These are phyloP conservation scores for Drosophila leontia DNA, from an alignment of 1,140 invertebrate species.

Conservation along the genomic window DNA sequence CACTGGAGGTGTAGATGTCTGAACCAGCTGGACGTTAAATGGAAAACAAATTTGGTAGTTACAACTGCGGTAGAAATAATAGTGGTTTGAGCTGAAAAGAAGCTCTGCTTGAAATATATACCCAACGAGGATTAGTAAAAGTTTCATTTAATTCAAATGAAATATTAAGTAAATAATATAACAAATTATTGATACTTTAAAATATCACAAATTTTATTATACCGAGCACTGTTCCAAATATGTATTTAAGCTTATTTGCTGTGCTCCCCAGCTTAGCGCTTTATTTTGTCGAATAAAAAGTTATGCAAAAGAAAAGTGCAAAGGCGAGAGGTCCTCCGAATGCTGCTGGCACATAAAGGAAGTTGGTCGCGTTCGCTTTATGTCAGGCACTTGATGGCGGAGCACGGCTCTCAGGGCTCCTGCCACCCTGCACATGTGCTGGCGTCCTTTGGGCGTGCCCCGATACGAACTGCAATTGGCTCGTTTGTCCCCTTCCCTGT, in stretches of 20 bases:
- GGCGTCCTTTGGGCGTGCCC: slow-evolving; percentile 30
- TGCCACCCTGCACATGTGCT: slow-evolving; percentile 36
- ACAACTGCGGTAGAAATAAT: slow-evolving; percentile 4
- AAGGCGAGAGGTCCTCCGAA: slow-evolving; percentile 19
- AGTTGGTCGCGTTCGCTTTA: slow-evolving; percentile 49
- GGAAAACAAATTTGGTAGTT: slow-evolving; percentile 37
- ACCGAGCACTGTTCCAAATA: not conserved
- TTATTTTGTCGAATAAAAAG: slow-evolving; percentile 21
- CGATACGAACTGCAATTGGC: slow-evolving; percentile 13
- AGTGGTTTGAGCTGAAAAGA: not conserved
- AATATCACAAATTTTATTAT: not conserved
- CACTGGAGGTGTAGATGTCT: slow-evolving; percentile 15
- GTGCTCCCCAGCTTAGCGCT: slow-evolving; percentile 13
- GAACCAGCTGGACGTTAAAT: slow-evolving; percentile 40
- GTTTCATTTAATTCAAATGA: not conserved
- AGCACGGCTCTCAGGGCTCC: slow-evolving; percentile 20
- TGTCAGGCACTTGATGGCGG: slow-evolving; percentile 34
- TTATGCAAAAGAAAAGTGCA: slow-evolving; percentile 29
- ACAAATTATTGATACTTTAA: not conserved
- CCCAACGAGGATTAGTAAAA: not conserved
- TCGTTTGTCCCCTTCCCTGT: slow-evolving; percentile 10
- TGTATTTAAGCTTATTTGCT: slow-evolving; percentile 2
- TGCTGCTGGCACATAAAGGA: slow-evolving; percentile 49
- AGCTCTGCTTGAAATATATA: not conserved
- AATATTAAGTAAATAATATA: not conserved